Base-by-base conservation (phyloP, 1,140 invertebrate genomes). In the Eciton burchellii region DNA sequence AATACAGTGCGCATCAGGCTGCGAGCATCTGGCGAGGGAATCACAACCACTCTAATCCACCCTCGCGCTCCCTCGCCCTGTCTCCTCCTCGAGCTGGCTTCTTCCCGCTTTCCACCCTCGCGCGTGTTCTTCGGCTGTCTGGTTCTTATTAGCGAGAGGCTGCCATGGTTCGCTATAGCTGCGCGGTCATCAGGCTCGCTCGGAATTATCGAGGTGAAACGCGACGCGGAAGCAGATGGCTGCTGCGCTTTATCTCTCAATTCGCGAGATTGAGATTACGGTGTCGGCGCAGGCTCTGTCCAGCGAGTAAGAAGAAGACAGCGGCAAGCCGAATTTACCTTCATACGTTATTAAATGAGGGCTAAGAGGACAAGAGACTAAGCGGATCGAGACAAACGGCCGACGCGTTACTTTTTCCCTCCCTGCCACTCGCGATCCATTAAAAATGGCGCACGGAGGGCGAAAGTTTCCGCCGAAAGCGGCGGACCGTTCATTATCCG, bases 1-100 rank as follows among this genome's bases (percentile, higher is more conserved):
- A 92, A 93, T 92, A 92, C 89, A 92, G 85, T 89, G 90, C 90
- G 90, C 92, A 92, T 92, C 91, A 89, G 88, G 83, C 90, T 79
- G 82, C 83, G 81, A 88, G 81, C 90, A 92, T 90, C 90, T 92
- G 90, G 87, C 81, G 81, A 89, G 90, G 73, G 90, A 92, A 92
- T 92, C 91, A 88, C 86, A 90, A 87, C 63, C 82, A 12, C 66
- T 59, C 56, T 21, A 52, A 21, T 65, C 70, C 29, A 11, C 52
- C 21, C 62, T 41, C 43, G 21, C 49, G 35, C 62, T 56, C 29
- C n/a, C 45, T 74, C 59, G 16, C n/a, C n/a, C n/a, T 35, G n/a
- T 81, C 62, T 21, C 66, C 62, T 21, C 66, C 85, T 82, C 62
- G 35, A 56, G 43, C 45, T 14, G 26, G 54, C 54, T 66, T 24